These are phyloP conservation scores for Brachyptera putata DNA, from an alignment of 2,888 invertebrate genomes.

Conservation along the genomic window DNA sequence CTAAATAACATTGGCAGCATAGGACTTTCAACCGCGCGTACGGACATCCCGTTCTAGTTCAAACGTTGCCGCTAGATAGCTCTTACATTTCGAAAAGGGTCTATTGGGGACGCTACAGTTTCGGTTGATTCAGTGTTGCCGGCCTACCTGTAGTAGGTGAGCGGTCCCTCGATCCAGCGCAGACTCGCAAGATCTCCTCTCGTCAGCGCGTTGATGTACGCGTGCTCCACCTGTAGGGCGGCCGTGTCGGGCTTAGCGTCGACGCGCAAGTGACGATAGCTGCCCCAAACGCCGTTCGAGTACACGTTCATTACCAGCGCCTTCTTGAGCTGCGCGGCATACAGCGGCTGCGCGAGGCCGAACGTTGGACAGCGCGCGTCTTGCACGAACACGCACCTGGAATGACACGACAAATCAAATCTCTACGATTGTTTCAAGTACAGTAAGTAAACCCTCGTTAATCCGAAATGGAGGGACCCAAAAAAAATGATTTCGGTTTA, in stretches of 20 bases:
- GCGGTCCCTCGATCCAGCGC: slow-evolving; percentile 88
- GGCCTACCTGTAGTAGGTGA: slow-evolving; percentile 55
- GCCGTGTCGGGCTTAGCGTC: slow-evolving; percentile 43
- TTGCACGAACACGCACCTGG: slow-evolving; percentile 59
- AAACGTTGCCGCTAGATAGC: too few species aligned
- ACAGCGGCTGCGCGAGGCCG: slow-evolving; percentile 54
- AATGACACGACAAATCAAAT: slow-evolving; percentile 21
- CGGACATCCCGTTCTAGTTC: too few species aligned
- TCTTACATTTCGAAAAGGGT: too few species aligned
- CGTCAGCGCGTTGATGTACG: slow-evolving; percentile 88
- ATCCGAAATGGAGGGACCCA: too few species aligned
- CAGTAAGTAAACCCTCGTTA: too few species aligned
- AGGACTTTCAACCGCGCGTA: too few species aligned
- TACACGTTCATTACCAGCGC: slow-evolving; percentile 85
- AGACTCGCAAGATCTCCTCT: slow-evolving; percentile 92
- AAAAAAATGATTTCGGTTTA: too few species aligned
- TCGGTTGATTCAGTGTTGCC: too few species aligned
- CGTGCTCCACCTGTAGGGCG: slow-evolving; percentile 70
- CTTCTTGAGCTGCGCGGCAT: slow-evolving; percentile 59
- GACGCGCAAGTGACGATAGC: slow-evolving; percentile 73
- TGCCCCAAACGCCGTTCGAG: slow-evolving; percentile 80
- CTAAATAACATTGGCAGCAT: too few species aligned
- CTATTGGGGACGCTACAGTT: too few species aligned
- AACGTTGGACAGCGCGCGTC: slow-evolving; percentile 57
- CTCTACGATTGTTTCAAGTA: too few species aligned